These are phyloP conservation scores for Dissostichus mawsoni DNA, from an alignment of 2,113 vertebrate species.

Conservation along the genomic window DNA sequence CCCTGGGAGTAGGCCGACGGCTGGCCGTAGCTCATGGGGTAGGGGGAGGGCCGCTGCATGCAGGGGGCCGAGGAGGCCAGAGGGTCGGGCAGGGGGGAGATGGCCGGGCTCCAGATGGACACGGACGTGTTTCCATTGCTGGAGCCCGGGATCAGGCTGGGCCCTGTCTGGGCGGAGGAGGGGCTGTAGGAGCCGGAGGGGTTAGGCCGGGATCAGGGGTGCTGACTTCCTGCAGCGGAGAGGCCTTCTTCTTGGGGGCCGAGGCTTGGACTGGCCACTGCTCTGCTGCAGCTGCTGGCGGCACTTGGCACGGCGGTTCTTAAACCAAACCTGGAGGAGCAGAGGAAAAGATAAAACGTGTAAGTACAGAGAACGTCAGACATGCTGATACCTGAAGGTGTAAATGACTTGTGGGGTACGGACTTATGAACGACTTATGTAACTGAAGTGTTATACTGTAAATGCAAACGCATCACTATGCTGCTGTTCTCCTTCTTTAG, in stretches of 20 bases:
- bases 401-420: background rate
- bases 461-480: background rate
- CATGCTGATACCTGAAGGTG: background rate
- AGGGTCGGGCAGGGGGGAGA: conserved; percentile 88
- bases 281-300: conserved; percentile 89
- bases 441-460: background rate
- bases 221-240: conserved; percentile 80
- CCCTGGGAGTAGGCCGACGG: conserved; percentile 83
- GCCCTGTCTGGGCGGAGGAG: conserved; percentile 58
- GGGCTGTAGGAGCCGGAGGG: conserved; percentile 80
- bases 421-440: too few relatives aligned
- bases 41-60: conserved; percentile 86
- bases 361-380: background rate
- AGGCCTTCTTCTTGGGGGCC: conserved; percentile 88
- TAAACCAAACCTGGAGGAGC: conserved; percentile 86
- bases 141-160: conserved; percentile 74
- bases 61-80: conserved; percentile 83
- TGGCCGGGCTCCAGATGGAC: conserved; percentile 90
- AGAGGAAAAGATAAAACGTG: background rate
- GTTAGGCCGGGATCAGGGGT: conserved; percentile 76
- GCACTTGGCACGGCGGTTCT: conserved; percentile 89
- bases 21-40: conserved; percentile 87
- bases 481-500: too few relatives aligned
- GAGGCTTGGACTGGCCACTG: conserved; percentile 87
- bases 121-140: conserved; percentile 80